Percentiles rank a stretch among this genome's conserved stretches.
phyloP scores from a whole-genome alignment of 2,888 invertebrate species.

The Rotaria socialis region DNA sequence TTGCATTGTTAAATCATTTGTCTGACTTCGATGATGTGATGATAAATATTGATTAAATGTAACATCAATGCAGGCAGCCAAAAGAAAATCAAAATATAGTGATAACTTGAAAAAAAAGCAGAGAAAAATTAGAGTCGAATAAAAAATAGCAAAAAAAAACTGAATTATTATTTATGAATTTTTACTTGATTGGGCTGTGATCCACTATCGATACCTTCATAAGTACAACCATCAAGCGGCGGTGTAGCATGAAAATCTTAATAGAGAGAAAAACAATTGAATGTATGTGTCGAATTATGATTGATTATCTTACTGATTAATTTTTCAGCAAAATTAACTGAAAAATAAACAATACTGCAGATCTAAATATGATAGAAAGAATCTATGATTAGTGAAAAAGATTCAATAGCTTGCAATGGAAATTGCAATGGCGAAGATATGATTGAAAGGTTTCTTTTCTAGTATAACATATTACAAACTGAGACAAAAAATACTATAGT shows the following conservation, averaged over 20 bases:
- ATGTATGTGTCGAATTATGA: constrained; percentile 44
- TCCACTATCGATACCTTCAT: constrained; percentile 63
- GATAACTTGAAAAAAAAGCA: constrained; percentile 58
- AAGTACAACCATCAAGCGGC: constrained; percentile 62
- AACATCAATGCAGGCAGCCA: constrained; percentile 59
- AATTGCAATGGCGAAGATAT: no score
- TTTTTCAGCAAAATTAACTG: constrained; percentile 54
- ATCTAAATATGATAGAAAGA: constrained; percentile 51
- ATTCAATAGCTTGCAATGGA: no score
- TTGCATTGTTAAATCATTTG: constrained; percentile 32
- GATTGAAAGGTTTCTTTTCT: no score
- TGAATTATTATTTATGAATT: no score
- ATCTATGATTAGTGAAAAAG: no score
- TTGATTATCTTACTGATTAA: constrained; percentile 8
- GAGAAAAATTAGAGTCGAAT: constrained; percentile 62
- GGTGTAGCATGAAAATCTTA: constrained; percentile 56
- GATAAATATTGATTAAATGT: constrained; percentile 56
- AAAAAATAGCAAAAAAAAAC: constrained; percentile 59
- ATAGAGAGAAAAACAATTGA: constrained; percentile 52
- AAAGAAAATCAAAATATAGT: constrained; percentile 62
- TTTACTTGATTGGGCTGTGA: constrained; percentile 59
- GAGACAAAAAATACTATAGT: no score
- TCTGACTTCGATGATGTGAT: constrained; percentile 49
- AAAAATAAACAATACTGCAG: constrained; percentile 60
- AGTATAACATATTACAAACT: no score